Percentiles rank a stretch among this genome's conserved stretches.
phyloP scores from a whole-genome alignment of 1,140 invertebrate genomes.

The Thrips palmi region DNA sequence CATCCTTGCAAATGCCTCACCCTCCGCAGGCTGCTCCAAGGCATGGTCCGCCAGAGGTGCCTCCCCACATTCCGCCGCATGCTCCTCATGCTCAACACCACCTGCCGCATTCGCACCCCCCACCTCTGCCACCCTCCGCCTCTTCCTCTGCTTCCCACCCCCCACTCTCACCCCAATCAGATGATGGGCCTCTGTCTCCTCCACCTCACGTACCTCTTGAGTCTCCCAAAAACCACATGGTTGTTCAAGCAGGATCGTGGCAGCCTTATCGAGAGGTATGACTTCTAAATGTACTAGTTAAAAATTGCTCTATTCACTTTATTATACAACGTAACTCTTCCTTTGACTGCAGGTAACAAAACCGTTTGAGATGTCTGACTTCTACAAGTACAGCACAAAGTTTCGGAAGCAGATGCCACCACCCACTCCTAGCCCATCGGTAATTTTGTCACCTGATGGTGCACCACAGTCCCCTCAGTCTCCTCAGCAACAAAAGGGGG shows the following conservation, averaged over 20 bases:
- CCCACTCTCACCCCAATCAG: slow-evolving; percentile 19
- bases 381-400: slow-evolving; percentile 93
- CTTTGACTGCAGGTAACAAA: too few relatives aligned
- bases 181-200: slow-evolving; percentile 17
- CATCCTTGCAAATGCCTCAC: too few relatives aligned
- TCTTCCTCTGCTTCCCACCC: too few relatives aligned
- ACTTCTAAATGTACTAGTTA: too few relatives aligned
- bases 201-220: slow-evolving; percentile 33
- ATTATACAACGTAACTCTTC: too few relatives aligned
- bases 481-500: slow-evolving; percentile 26
- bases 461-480: slow-evolving; percentile 3
- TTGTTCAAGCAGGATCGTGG: slow-evolving; percentile 71
- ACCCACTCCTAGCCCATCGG: slow-evolving; percentile 7
- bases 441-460: slow-evolving; percentile 2
- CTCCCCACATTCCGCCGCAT: too few relatives aligned
- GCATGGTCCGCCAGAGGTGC: too few relatives aligned
- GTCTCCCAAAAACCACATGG: slow-evolving; percentile 58
- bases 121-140: too few relatives aligned
- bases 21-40: too few relatives aligned
- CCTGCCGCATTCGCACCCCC: too few relatives aligned
- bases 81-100: too few relatives aligned
- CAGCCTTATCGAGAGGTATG: slow-evolving; percentile 84
- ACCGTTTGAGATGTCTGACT: slow-evolving; percentile 92
- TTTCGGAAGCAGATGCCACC: slow-evolving; percentile 34
- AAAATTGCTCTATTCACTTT: too few relatives aligned